Evolutionary conservation across 2,797 vertebrate species (phyloP).

Genomic region (Acipenser transmontanus): DNA sequence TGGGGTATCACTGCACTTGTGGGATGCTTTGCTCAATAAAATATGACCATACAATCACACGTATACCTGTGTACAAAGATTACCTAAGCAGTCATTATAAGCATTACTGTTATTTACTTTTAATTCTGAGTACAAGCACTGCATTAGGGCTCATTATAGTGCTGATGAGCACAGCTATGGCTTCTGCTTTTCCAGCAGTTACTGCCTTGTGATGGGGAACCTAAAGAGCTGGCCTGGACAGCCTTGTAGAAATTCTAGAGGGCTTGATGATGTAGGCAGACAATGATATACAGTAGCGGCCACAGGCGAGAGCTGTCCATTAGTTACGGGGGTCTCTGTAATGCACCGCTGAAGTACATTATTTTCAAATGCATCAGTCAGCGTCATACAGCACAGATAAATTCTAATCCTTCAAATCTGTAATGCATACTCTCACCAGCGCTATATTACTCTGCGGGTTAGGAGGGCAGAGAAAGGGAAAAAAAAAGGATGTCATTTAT

Average conservation of each 20-base stretch:
- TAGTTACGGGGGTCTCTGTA: constrained; percentile 82
- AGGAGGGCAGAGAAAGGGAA: constrained; percentile 72
- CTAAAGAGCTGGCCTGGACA: constrained; percentile 30
- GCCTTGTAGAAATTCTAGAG: constrained; percentile 45
- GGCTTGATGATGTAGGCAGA: constrained; percentile 72
- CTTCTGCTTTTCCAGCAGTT: constrained; percentile 34
- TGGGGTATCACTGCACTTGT: no score
- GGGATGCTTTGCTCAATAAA: no score
- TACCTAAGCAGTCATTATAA: no score
- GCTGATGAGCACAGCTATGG: constrained; percentile 18
- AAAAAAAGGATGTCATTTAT: constrained; percentile 73
- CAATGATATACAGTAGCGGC: constrained; percentile 87
- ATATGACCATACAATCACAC: no score
- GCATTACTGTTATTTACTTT: no score
- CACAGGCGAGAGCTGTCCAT: constrained; percentile 86
- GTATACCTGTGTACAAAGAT: no score
- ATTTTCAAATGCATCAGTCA: constrained; percentile 97
- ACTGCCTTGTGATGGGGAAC: constrained; percentile 16
- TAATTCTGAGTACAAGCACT: no score
- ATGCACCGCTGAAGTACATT: constrained; percentile 89
- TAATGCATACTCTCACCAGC: constrained; percentile 74
- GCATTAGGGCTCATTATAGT: no score
- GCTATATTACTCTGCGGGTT: constrained; percentile 80
- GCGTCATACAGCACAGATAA: constrained; percentile 75
- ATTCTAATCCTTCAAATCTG: constrained; percentile 89